Conservation (phyloP, 2,113 vertebrate species). For the Ptilorrhoa leucosticta region DNA sequence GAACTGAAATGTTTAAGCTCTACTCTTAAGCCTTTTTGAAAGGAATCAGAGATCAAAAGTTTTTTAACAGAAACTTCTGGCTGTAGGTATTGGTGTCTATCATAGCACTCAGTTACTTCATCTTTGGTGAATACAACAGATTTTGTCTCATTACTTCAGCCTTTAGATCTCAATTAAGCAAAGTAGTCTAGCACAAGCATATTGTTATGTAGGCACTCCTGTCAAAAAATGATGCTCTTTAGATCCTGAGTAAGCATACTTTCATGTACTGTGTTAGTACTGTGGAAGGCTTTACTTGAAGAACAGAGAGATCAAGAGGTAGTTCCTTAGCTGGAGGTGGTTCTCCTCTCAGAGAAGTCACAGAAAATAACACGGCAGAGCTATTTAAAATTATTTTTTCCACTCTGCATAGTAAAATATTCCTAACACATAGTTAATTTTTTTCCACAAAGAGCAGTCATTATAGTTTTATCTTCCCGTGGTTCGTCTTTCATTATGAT, state of each 20-base stretch:
- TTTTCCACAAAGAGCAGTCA: neutral
- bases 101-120: neutral
- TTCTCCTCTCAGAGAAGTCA: neutral
- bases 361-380: neutral
- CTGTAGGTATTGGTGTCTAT: neutral
- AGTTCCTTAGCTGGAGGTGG: neutral
- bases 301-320: neutral
- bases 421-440: neutral
- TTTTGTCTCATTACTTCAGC: neutral
- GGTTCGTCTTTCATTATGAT: neutral
- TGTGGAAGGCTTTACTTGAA: neutral
- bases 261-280: neutral
- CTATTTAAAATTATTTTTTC: neutral
- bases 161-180: neutral
- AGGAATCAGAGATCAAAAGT: neutral
- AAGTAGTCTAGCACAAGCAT: neutral
- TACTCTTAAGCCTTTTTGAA: neutral
- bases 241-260: neutral
- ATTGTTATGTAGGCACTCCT: neutral
- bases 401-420: neutral
- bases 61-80: neutral
- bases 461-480: neutral
- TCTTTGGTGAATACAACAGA: fast-evolving
- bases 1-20: neutral
- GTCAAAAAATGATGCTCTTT: neutral